A percentile compares a stretch with the other conserved stretches of the same genome.
phyloP scores from a whole-genome alignment of 2,888 invertebrate species.

The Auanema freiburgensis region DNA sequence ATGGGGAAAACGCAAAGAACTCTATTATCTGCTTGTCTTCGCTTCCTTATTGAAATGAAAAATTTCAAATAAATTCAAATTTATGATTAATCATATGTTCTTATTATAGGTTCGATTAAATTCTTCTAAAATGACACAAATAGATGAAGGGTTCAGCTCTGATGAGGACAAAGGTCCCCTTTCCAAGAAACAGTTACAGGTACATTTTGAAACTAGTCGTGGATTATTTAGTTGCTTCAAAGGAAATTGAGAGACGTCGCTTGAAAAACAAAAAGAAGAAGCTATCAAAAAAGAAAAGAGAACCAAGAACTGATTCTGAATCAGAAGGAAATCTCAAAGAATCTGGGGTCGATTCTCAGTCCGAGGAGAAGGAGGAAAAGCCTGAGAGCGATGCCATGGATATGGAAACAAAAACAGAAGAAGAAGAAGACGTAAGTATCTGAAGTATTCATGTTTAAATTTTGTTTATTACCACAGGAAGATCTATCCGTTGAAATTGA shows the following conservation, averaged over 20 bases:
- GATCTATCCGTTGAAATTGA: slow-evolving; percentile 53
- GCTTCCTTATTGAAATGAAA: too few species aligned
- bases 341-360: slow-evolving; percentile 10
- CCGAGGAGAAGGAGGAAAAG: slow-evolving; percentile 13
- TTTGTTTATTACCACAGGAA: slow-evolving; percentile 11
- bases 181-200: too few species aligned
- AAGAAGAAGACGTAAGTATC: slow-evolving; percentile 10
- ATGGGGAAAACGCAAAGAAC: too few species aligned
- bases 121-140: too few species aligned
- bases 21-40: too few species aligned
- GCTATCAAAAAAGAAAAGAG: slow-evolving; percentile 49
- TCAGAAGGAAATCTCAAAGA: slow-evolving; percentile 11
- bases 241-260: slow-evolving; percentile 52
- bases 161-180: too few species aligned
- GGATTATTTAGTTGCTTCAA: not conserved
- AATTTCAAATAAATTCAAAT: too few species aligned
- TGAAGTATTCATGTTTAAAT: not conserved
- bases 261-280: slow-evolving; percentile 61
- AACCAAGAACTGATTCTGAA: slow-evolving; percentile 10
- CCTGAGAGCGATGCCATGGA: slow-evolving; percentile 12
- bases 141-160: too few species aligned
- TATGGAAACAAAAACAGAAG: slow-evolving; percentile 1
- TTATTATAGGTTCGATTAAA: too few species aligned
- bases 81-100: too few species aligned
- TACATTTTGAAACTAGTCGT: too few species aligned